Evolutionary conservation across 2,113 vertebrate species (phyloP).

Genomic region (Neodon shergylaensis): DNA sequence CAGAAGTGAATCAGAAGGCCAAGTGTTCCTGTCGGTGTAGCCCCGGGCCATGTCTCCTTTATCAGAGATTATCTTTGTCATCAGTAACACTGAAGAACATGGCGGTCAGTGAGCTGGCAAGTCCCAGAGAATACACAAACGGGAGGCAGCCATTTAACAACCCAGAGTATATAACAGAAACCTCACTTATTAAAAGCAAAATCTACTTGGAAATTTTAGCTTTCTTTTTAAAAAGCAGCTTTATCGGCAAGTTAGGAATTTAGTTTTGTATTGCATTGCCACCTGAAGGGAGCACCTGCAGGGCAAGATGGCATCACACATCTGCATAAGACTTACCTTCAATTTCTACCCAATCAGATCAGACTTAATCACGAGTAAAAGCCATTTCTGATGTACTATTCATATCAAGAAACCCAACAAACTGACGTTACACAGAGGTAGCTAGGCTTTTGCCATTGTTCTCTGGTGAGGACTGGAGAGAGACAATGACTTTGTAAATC

Average conservation of each 20-base stretch:
- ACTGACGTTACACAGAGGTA: not conserved
- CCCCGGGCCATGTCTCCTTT: not conserved
- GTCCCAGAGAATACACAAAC: not conserved
- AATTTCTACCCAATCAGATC: constrained; percentile 39
- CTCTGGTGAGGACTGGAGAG: not conserved
- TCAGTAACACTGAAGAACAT: not conserved
- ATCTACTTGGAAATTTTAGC: not conserved
- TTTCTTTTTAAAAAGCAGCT: not conserved
- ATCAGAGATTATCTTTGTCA: not conserved
- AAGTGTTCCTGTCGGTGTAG: not conserved
- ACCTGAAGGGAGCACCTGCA: not conserved
- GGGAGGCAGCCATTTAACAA: not conserved
- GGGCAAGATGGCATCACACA: not conserved
- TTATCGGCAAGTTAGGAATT: not conserved
- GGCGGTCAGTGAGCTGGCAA: not conserved
- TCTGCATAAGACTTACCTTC: constrained; percentile 19
- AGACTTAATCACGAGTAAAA: constrained; percentile 22
- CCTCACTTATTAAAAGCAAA: not conserved
- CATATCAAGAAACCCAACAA: constrained; percentile 17
- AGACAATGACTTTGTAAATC: not conserved
- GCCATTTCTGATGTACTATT: constrained; percentile 19
- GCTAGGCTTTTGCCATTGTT: not conserved
- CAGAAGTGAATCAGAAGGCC: not conserved
- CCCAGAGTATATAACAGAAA: not conserved
- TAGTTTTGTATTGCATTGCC: not conserved